Base-by-base conservation (phyloP, 1,140 invertebrate species). In the Apis laboriosa region DNA sequence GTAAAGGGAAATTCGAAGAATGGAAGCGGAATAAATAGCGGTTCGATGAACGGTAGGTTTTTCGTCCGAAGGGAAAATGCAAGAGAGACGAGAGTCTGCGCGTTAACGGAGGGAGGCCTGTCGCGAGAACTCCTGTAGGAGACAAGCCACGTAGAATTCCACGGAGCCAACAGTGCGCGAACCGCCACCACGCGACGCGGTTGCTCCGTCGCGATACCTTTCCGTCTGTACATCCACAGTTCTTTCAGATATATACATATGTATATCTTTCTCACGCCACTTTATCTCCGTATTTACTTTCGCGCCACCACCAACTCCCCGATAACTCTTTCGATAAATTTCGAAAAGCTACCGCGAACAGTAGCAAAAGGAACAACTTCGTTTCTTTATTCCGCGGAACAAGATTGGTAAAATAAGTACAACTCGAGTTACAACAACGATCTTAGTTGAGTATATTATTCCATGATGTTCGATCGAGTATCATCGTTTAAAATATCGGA, bases 151-250 rank as follows among this genome's bases (percentile, higher is more conserved):
- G 85, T 60, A 68, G 83, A 84, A 77, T 85, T 85, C 71, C 68
- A 78, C 86, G 84, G 86, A 76, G 84, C 83, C 15, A 84, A 90
- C 90, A 92, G 91, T 92, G 84, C 89, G 91, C 91, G 90, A 72
- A 90, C 86, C 90, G 91, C 90, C 85, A 87, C 86, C 90, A 91
- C 90, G 89, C 90, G 90, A 90, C 85, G 90, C 91, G 91, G 88
- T 88, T 90, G 84, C 83, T 84, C 79, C 58, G 66, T 75, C 60
- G 66, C 71, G 73, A 76, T 61, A 63, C 63, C 34, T 55, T 43
- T 67, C 77, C 21, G n/a, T 63, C 19, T 12, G 21, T 9, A 55
- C 12, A 8, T 12, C 49, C 28, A n/a, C 15, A 15, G n/a, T n/a
- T 2, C 12, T 53, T 21, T 1, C 15, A n/a, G 9, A 15, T 7